Conservation (phyloP, 2,888 invertebrate species). For the Blera fallax region DNA sequence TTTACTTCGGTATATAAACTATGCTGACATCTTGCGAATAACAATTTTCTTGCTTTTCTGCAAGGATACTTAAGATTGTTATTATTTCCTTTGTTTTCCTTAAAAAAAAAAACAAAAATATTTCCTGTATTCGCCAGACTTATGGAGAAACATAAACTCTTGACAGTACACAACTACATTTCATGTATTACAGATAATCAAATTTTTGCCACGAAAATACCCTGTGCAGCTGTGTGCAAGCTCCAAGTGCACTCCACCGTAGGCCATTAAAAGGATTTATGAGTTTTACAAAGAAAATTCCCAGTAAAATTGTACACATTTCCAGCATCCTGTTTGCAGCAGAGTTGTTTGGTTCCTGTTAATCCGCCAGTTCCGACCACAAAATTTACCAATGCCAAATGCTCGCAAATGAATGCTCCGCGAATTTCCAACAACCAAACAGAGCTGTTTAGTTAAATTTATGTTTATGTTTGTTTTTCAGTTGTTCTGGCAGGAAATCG, state of each 20-base stretch:
- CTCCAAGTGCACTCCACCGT: constrained; percentile 47
- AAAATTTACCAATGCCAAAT: constrained; percentile 60
- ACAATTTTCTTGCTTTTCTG: not conserved
- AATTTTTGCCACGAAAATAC: constrained; percentile 46
- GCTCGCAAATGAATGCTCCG: constrained; percentile 21
- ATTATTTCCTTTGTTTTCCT: not conserved
- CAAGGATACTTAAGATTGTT: not conserved
- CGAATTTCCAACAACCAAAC: constrained; percentile 28
- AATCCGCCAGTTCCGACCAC: constrained; percentile 62
- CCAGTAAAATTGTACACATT: constrained; percentile 50
- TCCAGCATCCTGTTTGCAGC: constrained; percentile 19
- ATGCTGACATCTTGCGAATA: too few relatives aligned
- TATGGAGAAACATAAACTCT: constrained; percentile 48
- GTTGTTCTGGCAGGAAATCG: constrained; percentile 15
- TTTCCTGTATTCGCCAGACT: not conserved
- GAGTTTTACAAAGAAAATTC: constrained; percentile 62
- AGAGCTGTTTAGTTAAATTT: constrained; percentile 57
- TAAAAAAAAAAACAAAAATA: not conserved
- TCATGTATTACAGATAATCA: constrained; percentile 59
- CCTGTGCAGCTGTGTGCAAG: constrained; percentile 46
- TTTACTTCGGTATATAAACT: too few relatives aligned
- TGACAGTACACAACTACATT: constrained; percentile 15
- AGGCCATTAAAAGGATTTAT: constrained; percentile 69
- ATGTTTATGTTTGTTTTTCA: constrained; percentile 57
- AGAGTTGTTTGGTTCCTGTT: constrained; percentile 64